Conservation (phyloP, 1,140 invertebrate species). For the Zaprionus inermis region DNA sequence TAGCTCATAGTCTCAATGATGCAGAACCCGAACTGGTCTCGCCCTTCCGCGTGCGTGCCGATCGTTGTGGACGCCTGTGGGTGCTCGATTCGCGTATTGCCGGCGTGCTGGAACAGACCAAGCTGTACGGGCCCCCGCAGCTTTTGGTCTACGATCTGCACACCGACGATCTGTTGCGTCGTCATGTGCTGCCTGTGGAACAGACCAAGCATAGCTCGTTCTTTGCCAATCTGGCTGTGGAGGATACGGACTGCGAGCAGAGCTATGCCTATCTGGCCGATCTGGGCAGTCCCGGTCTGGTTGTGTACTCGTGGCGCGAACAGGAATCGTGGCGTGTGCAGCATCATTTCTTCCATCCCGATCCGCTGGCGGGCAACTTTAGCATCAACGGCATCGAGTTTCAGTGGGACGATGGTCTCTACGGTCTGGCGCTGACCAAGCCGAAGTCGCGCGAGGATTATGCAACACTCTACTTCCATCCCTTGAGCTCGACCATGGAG, state of each 20-base stretch:
- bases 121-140: slow-evolving; percentile 85
- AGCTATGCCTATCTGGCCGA: slow-evolving; percentile 89
- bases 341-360: slow-evolving; percentile 89
- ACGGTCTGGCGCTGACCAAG: slow-evolving; percentile 88
- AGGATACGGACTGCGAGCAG: slow-evolving; percentile 88
- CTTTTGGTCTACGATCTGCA: slow-evolving; percentile 90
- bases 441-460: slow-evolving; percentile 86
- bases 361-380: slow-evolving; percentile 89
- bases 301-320: slow-evolving; percentile 89
- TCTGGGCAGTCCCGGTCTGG: slow-evolving; percentile 87
- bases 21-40: slow-evolving; percentile 89
- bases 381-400: slow-evolving; percentile 89
- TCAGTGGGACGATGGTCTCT: slow-evolving; percentile 90
- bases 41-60: slow-evolving; percentile 89
- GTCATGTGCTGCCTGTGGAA: slow-evolving; percentile 86
- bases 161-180: slow-evolving; percentile 88
- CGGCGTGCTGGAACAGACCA: slow-evolving; percentile 86
- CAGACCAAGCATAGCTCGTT: slow-evolving; percentile 89
- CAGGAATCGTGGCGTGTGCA: slow-evolving; percentile 89
- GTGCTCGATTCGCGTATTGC: slow-evolving; percentile 90
- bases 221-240: slow-evolving; percentile 90
- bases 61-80: slow-evolving; percentile 91
- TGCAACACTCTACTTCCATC: slow-evolving; percentile 91
- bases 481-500: slow-evolving; percentile 89
- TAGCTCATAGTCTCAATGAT: slow-evolving; percentile 86